Base-by-base conservation (phyloP, 2,888 invertebrate species). In the Malachius bipustulatus region DNA sequence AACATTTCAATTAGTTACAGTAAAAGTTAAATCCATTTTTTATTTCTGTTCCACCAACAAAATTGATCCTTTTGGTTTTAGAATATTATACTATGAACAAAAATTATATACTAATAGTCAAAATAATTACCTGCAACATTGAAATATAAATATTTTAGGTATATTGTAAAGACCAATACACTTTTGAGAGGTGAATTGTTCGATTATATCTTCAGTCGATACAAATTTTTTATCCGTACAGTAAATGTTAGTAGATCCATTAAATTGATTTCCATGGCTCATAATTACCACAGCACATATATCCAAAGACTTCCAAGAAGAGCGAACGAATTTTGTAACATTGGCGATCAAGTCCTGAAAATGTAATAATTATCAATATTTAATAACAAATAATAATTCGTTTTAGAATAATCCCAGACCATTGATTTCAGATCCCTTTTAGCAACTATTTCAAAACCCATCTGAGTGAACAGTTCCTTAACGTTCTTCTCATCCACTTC, bases 61-160 rank as follows among this genome's bases (percentile, higher is more conserved):
- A n/a, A n/a, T n/a, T n/a, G n/a, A n/a, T n/a, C n/a, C n/a, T n/a
- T n/a, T n/a, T n/a, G n/a, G n/a, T n/a, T n/a, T n/a, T n/a, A n/a
- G n/a, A n/a, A n/a, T n/a, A n/a, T n/a, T n/a, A n/a, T n/a, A n/a
- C n/a, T n/a, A n/a, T n/a, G n/a, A n/a, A n/a, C n/a, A n/a, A n/a
- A n/a, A n/a, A n/a, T 29, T n/a, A 27, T 12, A 16, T 9, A 19
- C 24, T 19, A 19, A 19, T 19, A 8, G n/a, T 19, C 24, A 27
- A 27, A 16, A 39, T 27, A 48, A 52, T 54, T 51, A 66, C 74
- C 78, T 69, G 59, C 81, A 82, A 44, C 73, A 72, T 52, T 82
- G 82, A 52, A 81, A 79, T 38, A 82, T 67, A 51, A 82, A 76
- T 36, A 82, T 72, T 62, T 82, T 82, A 13, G 82, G 81, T 49